Percentiles rank a stretch among this genome's conserved stretches.
Conservation (phyloP, 2,113 vertebrate species). For the Tychaedon coryphoeus region DNA sequence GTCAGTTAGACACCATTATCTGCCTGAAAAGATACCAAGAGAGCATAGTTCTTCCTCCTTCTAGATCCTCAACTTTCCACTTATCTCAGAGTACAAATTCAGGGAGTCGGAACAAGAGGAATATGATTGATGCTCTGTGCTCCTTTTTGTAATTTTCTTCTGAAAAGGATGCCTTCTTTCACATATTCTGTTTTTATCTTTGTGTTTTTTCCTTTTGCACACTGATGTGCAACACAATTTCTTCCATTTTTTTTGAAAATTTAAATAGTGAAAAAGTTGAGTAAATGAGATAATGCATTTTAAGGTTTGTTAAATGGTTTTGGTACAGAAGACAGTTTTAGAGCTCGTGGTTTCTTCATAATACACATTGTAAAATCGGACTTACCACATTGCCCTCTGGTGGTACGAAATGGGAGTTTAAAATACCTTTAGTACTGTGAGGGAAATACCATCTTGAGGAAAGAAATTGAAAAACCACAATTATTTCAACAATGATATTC, state of each 20-base stretch:
- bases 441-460: not conserved
- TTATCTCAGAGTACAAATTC: not conserved
- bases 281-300: not conserved
- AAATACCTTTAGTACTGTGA: not conserved
- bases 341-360: rapidly evolving
- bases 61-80: not conserved
- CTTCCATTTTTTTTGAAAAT: not conserved
- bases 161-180: not conserved
- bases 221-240: not conserved
- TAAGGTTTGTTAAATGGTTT: not conserved
- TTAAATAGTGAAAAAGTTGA: not conserved
- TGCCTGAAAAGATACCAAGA: not conserved
- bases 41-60: not conserved
- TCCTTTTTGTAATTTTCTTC: not conserved
- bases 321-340: not conserved
- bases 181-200: not conserved
- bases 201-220: not conserved
- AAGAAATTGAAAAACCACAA: not conserved
- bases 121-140: not conserved
- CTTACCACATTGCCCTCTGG: conserved; percentile 65
- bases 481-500: not conserved
- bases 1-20: not conserved
- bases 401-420: conserved; percentile 18
- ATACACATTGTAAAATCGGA: not conserved
- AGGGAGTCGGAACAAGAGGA: not conserved